Conservation (phyloP, 1,140 invertebrate species). For the Ceratitis capitata region DNA sequence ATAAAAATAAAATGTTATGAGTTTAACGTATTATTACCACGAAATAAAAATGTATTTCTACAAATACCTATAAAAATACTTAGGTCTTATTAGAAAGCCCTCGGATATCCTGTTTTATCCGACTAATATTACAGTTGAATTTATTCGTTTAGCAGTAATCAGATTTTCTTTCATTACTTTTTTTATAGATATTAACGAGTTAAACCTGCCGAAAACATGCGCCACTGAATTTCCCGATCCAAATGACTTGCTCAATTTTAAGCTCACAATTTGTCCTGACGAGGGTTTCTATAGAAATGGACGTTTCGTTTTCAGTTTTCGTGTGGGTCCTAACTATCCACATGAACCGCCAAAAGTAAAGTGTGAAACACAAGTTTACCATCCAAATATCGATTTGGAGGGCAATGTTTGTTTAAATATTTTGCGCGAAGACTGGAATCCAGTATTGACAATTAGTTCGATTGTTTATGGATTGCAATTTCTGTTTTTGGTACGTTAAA, state of each 20-base stretch:
- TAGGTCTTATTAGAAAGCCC: too few relatives aligned
- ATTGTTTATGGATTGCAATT: slow-evolving; percentile 98
- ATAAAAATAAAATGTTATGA: background rate
- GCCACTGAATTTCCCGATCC: slow-evolving; percentile 95
- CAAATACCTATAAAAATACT: too few relatives aligned
- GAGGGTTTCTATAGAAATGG: slow-evolving; percentile 97
- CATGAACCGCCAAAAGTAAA: slow-evolving; percentile 97
- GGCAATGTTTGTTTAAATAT: slow-evolving; percentile 96
- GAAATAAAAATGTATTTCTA: too few relatives aligned
- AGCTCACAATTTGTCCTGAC: slow-evolving; percentile 95
- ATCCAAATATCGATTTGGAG: slow-evolving; percentile 95
- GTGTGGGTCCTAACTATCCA: slow-evolving; percentile 94
- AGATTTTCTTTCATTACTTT: too few relatives aligned
- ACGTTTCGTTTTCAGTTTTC: slow-evolving; percentile 96
- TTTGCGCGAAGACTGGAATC: slow-evolving; percentile 98
- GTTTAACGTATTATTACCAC: background rate
- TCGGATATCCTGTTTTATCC: too few relatives aligned
- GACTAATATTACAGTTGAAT: too few relatives aligned
- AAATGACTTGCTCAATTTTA: slow-evolving; percentile 96
- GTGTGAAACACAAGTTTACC: slow-evolving; percentile 93
- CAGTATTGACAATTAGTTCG: slow-evolving; percentile 96
- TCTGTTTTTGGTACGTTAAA: slow-evolving; percentile 86
- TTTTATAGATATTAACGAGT: slow-evolving; percentile 93
- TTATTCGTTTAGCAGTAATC: too few relatives aligned
- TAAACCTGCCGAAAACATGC: slow-evolving; percentile 97